Evolutionary conservation across 2,113 vertebrate species (phyloP).

Genomic region (Bagarius yarrelli): DNA sequence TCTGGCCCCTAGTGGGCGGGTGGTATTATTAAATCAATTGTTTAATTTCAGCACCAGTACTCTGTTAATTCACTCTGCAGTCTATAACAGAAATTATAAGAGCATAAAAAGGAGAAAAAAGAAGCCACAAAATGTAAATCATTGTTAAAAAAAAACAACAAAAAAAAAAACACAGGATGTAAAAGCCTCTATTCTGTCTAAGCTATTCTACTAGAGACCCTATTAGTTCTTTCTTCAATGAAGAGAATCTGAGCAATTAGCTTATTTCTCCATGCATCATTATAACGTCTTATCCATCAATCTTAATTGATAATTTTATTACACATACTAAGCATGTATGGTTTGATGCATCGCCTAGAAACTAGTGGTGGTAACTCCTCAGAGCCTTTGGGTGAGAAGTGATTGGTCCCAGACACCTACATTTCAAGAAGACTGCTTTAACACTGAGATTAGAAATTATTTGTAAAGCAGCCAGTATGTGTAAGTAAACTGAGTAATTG

Average conservation of each 20-base stretch:
- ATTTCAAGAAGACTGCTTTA: neutral
- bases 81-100: no score
- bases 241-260: no score
- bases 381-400: neutral
- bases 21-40: neutral
- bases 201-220: neutral
- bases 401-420: neutral
- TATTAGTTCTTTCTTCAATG: no score
- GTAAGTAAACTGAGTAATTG: neutral
- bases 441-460: neutral
- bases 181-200: neutral
- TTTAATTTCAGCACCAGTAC: no score
- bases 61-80: no score
- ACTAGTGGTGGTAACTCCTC: neutral
- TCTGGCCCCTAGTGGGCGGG: neutral
- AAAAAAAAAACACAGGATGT: no score
- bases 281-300: no score
- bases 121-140: no score
- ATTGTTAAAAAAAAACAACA: no score
- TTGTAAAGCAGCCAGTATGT: neutral
- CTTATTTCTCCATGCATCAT: no score
- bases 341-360: neutral
- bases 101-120: no score
- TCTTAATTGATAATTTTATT: no score
- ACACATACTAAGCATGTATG: neutral